Conservation (phyloP, 2,113 vertebrate species). For the Tichodroma muraria region DNA sequence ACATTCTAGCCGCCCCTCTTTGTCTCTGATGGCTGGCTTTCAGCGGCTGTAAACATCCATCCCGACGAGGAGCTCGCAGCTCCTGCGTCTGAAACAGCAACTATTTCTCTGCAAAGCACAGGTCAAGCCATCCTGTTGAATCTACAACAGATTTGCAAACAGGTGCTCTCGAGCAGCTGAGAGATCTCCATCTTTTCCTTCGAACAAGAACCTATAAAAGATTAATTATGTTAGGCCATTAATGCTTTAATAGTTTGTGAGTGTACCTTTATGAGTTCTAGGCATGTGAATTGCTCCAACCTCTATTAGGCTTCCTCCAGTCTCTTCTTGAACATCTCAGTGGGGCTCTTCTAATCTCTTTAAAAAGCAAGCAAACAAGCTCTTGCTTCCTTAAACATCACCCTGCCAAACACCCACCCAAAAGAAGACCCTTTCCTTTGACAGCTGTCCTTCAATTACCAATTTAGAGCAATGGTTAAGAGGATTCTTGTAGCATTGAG, state of each 20-base stretch:
- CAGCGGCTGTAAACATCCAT: background rate
- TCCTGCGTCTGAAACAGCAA: background rate
- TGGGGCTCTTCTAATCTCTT: background rate
- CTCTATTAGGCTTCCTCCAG: background rate
- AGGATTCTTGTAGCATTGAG: background rate
- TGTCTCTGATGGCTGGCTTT: constrained; percentile 11
- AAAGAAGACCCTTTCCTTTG: background rate
- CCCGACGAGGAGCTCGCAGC: background rate
- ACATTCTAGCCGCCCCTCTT: background rate
- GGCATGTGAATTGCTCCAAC: background rate
- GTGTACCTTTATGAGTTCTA: background rate
- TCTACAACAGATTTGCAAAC: background rate
- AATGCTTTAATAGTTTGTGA: background rate
- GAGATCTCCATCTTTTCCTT: background rate
- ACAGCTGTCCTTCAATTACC: background rate
- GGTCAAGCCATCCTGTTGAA: background rate
- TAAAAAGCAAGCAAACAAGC: background rate
- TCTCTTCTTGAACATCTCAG: background rate
- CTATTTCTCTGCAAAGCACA: background rate
- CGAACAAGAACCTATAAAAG: background rate
- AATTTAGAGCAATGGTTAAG: background rate
- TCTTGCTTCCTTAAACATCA: background rate
- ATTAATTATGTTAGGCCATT: background rate
- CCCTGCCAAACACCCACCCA: background rate
- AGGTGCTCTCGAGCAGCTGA: background rate